Base-by-base conservation (phyloP, 2,797 vertebrate species). In the Glyptemys insculpta region DNA sequence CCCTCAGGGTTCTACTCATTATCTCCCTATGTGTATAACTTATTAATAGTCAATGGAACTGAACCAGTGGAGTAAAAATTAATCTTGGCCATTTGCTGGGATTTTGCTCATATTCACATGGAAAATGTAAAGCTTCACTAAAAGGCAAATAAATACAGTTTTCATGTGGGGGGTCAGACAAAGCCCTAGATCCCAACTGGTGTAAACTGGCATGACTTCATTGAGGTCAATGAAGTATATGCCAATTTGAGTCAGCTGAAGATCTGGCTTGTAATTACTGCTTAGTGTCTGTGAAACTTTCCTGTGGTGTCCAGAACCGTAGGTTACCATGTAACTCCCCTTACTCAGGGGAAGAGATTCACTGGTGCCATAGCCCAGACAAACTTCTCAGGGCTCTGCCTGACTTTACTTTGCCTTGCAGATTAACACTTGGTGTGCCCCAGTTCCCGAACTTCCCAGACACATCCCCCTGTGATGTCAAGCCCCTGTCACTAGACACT, bases 101-200 rank as follows among this genome's bases (percentile, higher is more conserved):
- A 96, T 84, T 74, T 92, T 95, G 91, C 57, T 97, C 95, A 94
- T 81, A 87, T 59, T 95, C 31, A 87, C 86, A 90, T 50, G 52
- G 89, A 97, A 94, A 94, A 95, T 4, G 52, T 87, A 95, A 97
- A 94, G 91, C 94, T 94, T 86, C 92, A 93, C 90, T 92, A 97
- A 95, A 96, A 93, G n/a, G 83, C 83, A 91, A 89, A 97, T 79
- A 97, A 96, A 97, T 44, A 83, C 93, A 95, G 90, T 50, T 50
- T 50, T 50, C 50, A 50, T 50, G 89, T 37, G 89, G 90, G 96
- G 91, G 8, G 54, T 91, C 90, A 96, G 95, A 96, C 93, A 96
- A 96, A 97, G 90, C 94, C 94, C 92, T 97, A 86, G 92, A 87
- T 96, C 94, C 95, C 95, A 97, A 93, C 96, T 97, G 96, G 91